Evolutionary conservation across 1,140 invertebrate species (phyloP).

Genomic region (Harpegnathos saltator): DNA sequence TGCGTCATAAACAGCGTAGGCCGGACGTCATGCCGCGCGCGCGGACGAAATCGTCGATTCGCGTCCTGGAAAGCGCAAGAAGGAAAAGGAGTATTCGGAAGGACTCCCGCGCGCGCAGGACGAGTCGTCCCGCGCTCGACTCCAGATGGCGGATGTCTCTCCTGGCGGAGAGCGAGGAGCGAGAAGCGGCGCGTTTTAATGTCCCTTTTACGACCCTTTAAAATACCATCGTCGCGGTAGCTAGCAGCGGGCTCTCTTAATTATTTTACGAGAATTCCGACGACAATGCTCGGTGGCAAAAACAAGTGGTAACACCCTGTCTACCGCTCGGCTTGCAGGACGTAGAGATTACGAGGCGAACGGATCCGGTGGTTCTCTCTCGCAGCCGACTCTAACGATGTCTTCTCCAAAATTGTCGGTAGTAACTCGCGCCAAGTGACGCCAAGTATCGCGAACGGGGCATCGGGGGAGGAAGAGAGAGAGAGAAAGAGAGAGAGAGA

Average conservation of each 20-base stretch:
- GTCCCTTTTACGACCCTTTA: constrained; percentile 85
- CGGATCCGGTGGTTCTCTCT: constrained; percentile 9
- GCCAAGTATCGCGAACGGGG: background rate
- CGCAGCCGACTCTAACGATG: constrained; percentile 23
- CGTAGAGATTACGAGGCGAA: constrained; percentile 71
- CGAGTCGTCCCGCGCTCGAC: constrained; percentile 22
- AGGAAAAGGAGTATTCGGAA: constrained; percentile 1
- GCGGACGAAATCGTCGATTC: no score
- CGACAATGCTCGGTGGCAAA: constrained; percentile 83
- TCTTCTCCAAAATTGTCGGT: constrained; percentile 27
- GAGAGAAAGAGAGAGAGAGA: no score
- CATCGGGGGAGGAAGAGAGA: no score
- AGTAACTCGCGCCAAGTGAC: constrained; percentile 9
- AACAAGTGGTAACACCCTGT: constrained; percentile 84
- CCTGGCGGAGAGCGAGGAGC: constrained; percentile 64
- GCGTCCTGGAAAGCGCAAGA: constrained; percentile 8
- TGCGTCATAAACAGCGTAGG: background rate
- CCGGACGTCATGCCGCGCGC: no score
- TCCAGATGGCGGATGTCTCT: constrained; percentile 53
- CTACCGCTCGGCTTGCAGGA: constrained; percentile 72
- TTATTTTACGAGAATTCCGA: constrained; percentile 86
- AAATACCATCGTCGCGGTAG: constrained; percentile 82
- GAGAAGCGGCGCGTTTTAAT: constrained; percentile 80
- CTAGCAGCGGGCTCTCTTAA: constrained; percentile 82
- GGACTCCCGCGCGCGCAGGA: background rate